Evolutionary conservation across 2,113 vertebrate species (phyloP), one percentile per base, ranked within the genome.

Genomic region (Mugil cephalus): DNA sequence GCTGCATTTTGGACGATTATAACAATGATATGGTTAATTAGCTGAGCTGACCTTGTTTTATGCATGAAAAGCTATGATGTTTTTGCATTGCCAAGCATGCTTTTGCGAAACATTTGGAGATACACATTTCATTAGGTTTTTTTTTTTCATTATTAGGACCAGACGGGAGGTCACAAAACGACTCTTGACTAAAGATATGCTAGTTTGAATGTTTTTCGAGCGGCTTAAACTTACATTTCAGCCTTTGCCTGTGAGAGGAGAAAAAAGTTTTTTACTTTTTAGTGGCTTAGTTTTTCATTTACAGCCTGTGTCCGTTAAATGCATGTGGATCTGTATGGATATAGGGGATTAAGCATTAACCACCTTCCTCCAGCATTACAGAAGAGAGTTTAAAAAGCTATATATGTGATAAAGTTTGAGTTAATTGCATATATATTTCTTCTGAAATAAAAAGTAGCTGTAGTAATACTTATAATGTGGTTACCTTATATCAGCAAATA

Each of bases 1-100:
- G 36, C 39, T 69, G 38, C 36, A 52, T 75, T 81, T 74, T 79
- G 58, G 54, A 70, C 47, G 66, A 46, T 69, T 66, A 66, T 14
- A 71, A 13, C 59, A 53, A 74, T 70, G n/a, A 48, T 52, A 62
- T 76, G 52, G 79, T 60, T 69, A 75, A 73, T 75, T 59, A 61
- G 18, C 24, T 60, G 2, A 54, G 58, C 40, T 76, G 51, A 76
- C 63, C 59, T 87, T 82, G 72, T 59, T 77, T 75, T 48, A 70
- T 10, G 18, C 45, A 45, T 67, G 30, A 72, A 54, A 39, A 39
- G 35, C 38, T 14, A 68, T 62, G 15, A 76, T 60, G 42, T 3
- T 61, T 65, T 48, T 50, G 50, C 34, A 14, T 11, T 30, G 6
- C 14, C 15, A 2, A n/a, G 42, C 17, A 74, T 30, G 72, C 30